phyloP scores from a whole-genome alignment of 2,888 invertebrate species.

The Tillus elongatus region DNA sequence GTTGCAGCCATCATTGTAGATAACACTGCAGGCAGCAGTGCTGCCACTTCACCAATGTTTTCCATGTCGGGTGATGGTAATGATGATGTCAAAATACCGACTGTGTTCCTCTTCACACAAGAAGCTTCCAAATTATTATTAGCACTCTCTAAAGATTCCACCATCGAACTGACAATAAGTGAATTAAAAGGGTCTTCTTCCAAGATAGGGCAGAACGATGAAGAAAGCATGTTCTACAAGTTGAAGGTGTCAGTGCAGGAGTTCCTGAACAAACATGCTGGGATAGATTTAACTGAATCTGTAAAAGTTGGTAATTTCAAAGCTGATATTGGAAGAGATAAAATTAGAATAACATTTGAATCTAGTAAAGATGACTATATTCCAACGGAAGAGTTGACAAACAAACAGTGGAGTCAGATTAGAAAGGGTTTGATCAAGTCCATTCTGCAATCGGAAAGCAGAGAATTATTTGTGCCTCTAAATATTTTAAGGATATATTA shows the following conservation, averaged over 20 bases:
- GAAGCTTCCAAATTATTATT: slow-evolving; percentile 64
- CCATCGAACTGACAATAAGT: slow-evolving; percentile 47
- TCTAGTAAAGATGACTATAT: slow-evolving; percentile 21
- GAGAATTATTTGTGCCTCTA: slow-evolving; percentile 35
- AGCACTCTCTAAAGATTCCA: slow-evolving; percentile 48
- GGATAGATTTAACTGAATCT: slow-evolving; percentile 34
- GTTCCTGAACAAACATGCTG: slow-evolving; percentile 40
- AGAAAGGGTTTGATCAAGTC: slow-evolving; percentile 35
- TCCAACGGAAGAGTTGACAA: slow-evolving; percentile 23
- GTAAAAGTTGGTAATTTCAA: slow-evolving; percentile 35
- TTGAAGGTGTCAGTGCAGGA: slow-evolving; percentile 42
- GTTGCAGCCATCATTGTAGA: slow-evolving; percentile 78
- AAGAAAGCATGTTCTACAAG: slow-evolving; percentile 42
- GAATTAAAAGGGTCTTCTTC: slow-evolving; percentile 39
- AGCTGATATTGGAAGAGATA: slow-evolving; percentile 35
- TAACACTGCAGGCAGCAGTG: slow-evolving; percentile 67
- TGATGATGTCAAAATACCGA: slow-evolving; percentile 77
- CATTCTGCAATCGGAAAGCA: slow-evolving; percentile 33
- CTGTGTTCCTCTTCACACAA: slow-evolving; percentile 78
- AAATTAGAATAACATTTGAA: slow-evolving; percentile 33
- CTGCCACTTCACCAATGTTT: slow-evolving; percentile 73
- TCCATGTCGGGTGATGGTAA: slow-evolving; percentile 94
- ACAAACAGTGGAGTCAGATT: slow-evolving; percentile 37
- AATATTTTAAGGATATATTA: slow-evolving; percentile 38
- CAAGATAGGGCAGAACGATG: slow-evolving; percentile 34